A percentile compares a stretch with the other conserved stretches of the same genome.
These are phyloP conservation scores for Neocrepidodera transversa DNA, from an alignment of 2,888 invertebrate genomes.

Conservation along the genomic window DNA sequence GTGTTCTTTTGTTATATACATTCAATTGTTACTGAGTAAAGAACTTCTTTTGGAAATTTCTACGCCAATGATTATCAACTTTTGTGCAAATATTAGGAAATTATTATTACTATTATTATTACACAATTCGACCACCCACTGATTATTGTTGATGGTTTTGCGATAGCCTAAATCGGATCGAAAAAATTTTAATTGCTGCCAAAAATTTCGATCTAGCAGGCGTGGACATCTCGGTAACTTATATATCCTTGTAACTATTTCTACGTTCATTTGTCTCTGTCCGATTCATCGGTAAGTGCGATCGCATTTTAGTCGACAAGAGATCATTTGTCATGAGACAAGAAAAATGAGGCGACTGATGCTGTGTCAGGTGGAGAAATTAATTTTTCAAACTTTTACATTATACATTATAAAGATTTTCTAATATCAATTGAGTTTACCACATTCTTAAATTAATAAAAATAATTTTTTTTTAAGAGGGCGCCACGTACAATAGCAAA, in stretches of 20 bases:
- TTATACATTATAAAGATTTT: no score
- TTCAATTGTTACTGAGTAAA: no score
- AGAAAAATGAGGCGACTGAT: background rate
- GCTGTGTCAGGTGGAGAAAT: background rate
- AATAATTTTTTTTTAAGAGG: no score
- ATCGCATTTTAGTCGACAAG: background rate
- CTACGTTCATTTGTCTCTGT: conserved; percentile 12
- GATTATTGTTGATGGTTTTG: background rate
- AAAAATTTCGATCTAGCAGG: conserved; percentile 5
- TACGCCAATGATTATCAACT: no score
- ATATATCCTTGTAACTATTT: conserved; percentile 15
- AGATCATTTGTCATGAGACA: conserved; percentile 6
- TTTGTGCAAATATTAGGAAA: no score
- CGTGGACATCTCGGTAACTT: background rate
- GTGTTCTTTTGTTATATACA: background rate
- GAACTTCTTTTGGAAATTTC: no score
- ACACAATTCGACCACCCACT: background rate
- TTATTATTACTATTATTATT: no score
- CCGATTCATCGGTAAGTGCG: conserved; percentile 6
- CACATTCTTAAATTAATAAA: no score
- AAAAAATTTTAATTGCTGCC: conserved; percentile 15
- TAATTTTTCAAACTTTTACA: no score
- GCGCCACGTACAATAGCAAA: no score
- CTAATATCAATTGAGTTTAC: no score
- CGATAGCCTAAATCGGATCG: conserved; percentile 5